Base-by-base conservation (phyloP, 2,888 invertebrate genomes). In the Pterobdella sp. region DNA sequence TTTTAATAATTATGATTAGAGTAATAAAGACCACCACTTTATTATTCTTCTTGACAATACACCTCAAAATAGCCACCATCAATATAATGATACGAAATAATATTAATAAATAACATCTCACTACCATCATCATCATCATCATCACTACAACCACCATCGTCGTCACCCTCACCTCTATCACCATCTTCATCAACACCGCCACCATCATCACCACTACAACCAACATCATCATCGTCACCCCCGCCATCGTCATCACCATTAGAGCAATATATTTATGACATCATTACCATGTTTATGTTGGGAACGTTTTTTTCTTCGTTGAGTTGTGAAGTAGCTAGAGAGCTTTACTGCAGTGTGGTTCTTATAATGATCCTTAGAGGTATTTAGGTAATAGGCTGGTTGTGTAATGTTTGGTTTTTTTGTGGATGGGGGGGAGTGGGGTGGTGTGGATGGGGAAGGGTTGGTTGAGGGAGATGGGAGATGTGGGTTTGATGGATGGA, bases 61-160 rank as follows among this genome's bases (percentile, higher is more conserved):
- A n/a, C n/a, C n/a, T n/a, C n/a, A n/a, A n/a, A n/a, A n/a, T n/a
- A n/a, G n/a, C n/a, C n/a, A n/a, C n/a, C n/a, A n/a, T n/a, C n/a
- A n/a, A n/a, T n/a, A n/a, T n/a, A 14, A 68, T 31, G 14, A 64
- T 18, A 66, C 22, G 64, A 18, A 65, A 67, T n/a, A 70, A 26
- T n/a, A 70, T 32, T 22, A 70, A 18, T 70, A n/a, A 70, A n/a
- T n/a, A n/a, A n/a, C n/a, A n/a, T 42, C 49, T 22, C 10, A 42
- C 49, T 18, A 4, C 35, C 2, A 67, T 69, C 49, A 69, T 69
- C 69, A 49, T 49, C 69, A 42, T 52, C 69, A 49, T 69, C 52
- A 42, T 29, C 26, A 42, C 29, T n/a, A 32, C 35, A 1, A 67
- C 1, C 34, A 67, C 35, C 35, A 67, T 63, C 63, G 26, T 63